Evolutionary conservation across 2,797 vertebrate species (phyloP), one percentile per base, ranked within the genome.

Genomic region (Pangasius larnaudii): DNA sequence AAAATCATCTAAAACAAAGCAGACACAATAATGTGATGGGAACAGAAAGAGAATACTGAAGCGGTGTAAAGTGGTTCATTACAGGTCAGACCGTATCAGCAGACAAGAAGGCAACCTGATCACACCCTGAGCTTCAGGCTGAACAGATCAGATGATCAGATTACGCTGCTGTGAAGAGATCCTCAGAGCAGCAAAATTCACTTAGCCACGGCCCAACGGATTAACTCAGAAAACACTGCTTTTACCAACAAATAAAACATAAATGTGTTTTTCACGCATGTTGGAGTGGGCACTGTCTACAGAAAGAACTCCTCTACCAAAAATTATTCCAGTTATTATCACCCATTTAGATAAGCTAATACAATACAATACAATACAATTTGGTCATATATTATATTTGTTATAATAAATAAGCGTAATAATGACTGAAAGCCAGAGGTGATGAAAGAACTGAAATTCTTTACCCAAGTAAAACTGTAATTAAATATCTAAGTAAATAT

Each of bases 101-200:
- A 56, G 72, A 86, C 72, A 46, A 56, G 85, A 27, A 78, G 84
- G 79, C 87, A 90, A 63, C 72, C 49, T 77, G 79, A 88, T 85
- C 42, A 53, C 27, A 85, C 74, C 51, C 71, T 46, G 83, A 61
- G 85, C 72, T 86, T 36, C 90, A 91, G 86, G 92, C 92, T 58
- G 91, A 91, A 84, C 69, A 36, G 53, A 91, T 88, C 59, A 36
- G 53, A 83, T 93, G 92, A 95, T 93, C 92, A 78, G 90, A 94
- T 94, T 94, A 92, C 92, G 91, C 90, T 92, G 90, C 92, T 94
- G 92, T 78, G 77, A 92, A 91, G 56, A 75, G 77, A 86, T 82
- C 93, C 94, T 92, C 92, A 92, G 92, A 93, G 91, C 56, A 61
- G 86, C 86, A 30, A 92, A 95, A 95, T 93, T 91, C 91, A 92